Conservation (phyloP, 2,888 invertebrate genomes). For the Troglohyphantes excavatus region DNA sequence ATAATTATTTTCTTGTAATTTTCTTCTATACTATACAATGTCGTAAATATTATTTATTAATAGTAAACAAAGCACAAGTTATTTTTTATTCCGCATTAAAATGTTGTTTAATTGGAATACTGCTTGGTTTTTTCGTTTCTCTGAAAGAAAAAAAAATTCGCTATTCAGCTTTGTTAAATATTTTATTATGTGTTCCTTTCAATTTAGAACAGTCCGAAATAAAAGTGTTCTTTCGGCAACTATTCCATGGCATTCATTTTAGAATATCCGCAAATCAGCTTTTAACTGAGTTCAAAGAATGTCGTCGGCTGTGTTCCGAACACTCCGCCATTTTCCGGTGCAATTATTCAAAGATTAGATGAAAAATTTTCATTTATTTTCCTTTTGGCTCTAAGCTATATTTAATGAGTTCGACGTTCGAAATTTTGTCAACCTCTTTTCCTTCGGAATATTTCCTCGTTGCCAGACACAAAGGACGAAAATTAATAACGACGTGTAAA, state of each 20-base stretch:
- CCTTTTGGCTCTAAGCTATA: slow-evolving; percentile 33
- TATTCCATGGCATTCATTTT: not conserved
- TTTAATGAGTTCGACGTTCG: slow-evolving; percentile 38
- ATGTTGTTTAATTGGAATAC: too few species aligned
- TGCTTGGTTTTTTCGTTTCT: too few species aligned
- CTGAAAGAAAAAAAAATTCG: too few species aligned
- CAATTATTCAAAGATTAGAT: slow-evolving; percentile 40
- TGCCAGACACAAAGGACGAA: slow-evolving; percentile 30
- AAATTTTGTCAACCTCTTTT: not conserved
- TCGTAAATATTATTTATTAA: too few species aligned
- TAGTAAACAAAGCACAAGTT: too few species aligned
- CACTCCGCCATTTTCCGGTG: not conserved
- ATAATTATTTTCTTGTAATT: too few species aligned
- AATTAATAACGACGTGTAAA: slow-evolving; percentile 39
- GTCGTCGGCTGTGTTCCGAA: not conserved
- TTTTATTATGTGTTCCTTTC: not conserved
- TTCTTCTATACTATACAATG: too few species aligned
- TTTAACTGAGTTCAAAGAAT: not conserved
- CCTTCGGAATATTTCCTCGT: not conserved
- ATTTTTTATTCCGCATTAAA: too few species aligned
- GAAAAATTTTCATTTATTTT: slow-evolving; percentile 30
- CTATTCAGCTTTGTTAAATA: not conserved
- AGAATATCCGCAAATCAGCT: not conserved
- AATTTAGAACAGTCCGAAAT: not conserved
- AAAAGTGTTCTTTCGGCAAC: not conserved